Evolutionary conservation across 2,888 invertebrate genomes (phyloP).

Genomic region (Isotomurus palustris): DNA sequence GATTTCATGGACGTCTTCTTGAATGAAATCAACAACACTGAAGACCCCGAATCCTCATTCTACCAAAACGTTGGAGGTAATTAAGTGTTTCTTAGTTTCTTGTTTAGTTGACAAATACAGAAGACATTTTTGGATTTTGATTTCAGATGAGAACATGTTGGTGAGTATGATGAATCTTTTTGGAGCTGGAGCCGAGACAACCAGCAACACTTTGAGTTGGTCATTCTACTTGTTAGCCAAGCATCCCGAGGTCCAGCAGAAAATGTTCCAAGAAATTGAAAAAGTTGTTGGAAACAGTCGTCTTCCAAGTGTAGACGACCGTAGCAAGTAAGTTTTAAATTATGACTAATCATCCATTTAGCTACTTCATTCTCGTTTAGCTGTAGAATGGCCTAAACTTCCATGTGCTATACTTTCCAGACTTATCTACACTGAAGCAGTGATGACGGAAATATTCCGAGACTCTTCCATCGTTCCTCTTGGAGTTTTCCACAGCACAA

Average conservation of each 20-base stretch:
- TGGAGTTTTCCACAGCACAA: conserved; percentile 31
- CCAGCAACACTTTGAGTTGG: conserved; percentile 29
- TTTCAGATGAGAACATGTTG: conserved; percentile 28
- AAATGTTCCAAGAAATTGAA: conserved; percentile 25
- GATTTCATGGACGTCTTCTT: conserved; percentile 37
- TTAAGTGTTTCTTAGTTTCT: neutral
- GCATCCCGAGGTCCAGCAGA: conserved; percentile 20
- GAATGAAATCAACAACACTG: conserved; percentile 27
- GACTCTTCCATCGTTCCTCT: conserved; percentile 24
- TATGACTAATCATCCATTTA: neutral
- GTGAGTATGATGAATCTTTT: conserved; percentile 28
- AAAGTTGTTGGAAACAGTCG: conserved; percentile 22
- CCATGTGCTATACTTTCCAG: too few relatives aligned
- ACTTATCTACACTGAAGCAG: conserved; percentile 26
- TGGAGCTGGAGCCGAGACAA: conserved; percentile 36
- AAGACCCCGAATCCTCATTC: conserved; percentile 30
- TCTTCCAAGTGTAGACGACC: conserved; percentile 23
- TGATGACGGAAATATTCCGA: conserved; percentile 32
- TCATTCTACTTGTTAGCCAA: conserved; percentile 19
- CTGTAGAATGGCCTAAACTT: too few relatives aligned
- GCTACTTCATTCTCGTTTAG: too few relatives aligned
- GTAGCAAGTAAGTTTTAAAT: conserved; percentile 16
- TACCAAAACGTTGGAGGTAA: conserved; percentile 32
- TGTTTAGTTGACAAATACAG: neutral
- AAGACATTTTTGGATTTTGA: neutral